These are phyloP conservation scores for Pachydiplax longipennis DNA, from an alignment of 2,888 invertebrate genomes.

Conservation along the genomic window DNA sequence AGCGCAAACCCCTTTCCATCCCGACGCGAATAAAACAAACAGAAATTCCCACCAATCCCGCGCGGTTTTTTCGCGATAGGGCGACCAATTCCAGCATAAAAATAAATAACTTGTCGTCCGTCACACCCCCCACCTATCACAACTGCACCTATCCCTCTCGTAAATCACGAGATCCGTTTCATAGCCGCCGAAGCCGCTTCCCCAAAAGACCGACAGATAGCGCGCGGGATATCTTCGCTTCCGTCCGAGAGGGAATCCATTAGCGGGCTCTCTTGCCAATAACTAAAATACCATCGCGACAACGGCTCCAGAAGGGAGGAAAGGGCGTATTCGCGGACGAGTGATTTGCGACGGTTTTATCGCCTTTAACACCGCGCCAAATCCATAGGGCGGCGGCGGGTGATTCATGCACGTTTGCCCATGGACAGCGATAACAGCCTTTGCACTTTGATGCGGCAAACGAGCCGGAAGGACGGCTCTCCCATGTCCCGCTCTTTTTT, in stretches of 20 bases:
- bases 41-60: neutral
- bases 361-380: neutral
- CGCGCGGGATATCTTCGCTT: conserved; percentile 13
- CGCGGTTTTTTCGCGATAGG: neutral
- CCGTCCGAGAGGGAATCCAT: conserved; percentile 3
- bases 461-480: neutral
- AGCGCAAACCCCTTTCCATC: too few relatives aligned
- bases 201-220: conserved; percentile 36
- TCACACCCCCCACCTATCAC: neutral
- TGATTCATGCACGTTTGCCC: conserved; percentile 5
- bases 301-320: neutral
- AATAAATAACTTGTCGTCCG: neutral
- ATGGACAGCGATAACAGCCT: neutral
- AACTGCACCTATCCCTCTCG: conserved; percentile 7
- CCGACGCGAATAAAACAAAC: neutral
- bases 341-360: conserved; percentile 1
- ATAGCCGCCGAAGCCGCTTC: conserved; percentile 25
- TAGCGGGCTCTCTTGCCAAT: conserved; percentile 3
- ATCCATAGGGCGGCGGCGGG: neutral
- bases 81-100: neutral
- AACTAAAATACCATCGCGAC: conserved; percentile 20
- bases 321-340: neutral
- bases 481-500: neutral
- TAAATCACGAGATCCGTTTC: conserved; percentile 39
- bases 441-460: neutral